Evolutionary conservation across 2,797 vertebrate species (phyloP).

Genomic region (Sandelia bainsii): DNA sequence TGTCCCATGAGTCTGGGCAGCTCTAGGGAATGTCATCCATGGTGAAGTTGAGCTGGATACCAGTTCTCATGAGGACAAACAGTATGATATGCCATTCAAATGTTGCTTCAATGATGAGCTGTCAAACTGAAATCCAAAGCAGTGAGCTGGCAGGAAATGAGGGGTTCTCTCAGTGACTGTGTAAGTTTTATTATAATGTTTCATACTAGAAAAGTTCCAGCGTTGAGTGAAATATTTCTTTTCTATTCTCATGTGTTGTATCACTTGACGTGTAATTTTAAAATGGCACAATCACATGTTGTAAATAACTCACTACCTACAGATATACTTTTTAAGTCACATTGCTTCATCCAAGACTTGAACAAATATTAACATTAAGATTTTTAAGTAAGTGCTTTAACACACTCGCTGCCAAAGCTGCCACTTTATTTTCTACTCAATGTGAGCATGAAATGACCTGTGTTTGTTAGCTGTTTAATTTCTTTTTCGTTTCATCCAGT

Average conservation of each 20-base stretch:
- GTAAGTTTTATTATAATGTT: neutral
- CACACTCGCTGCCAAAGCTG: neutral
- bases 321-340: neutral
- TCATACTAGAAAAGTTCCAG: neutral
- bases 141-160: too few species aligned
- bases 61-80: too few species aligned
- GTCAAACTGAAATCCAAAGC: too few species aligned
- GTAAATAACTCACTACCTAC: neutral
- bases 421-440: neutral
- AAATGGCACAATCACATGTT: neutral
- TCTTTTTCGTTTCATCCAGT: neutral
- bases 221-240: neutral
- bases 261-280: neutral
- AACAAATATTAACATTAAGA: neutral
- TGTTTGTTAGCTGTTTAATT: neutral
- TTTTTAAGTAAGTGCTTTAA: neutral
- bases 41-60: too few species aligned
- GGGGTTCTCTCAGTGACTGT: neutral
- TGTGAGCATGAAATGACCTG: neutral
- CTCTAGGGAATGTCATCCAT: too few species aligned
- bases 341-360: neutral
- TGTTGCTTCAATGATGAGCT: too few species aligned
- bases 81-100: too few species aligned
- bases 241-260: neutral
- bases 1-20: too few species aligned